Conservation (phyloP, 2,797 vertebrate genomes). For the Pachyuromys duprasi region DNA sequence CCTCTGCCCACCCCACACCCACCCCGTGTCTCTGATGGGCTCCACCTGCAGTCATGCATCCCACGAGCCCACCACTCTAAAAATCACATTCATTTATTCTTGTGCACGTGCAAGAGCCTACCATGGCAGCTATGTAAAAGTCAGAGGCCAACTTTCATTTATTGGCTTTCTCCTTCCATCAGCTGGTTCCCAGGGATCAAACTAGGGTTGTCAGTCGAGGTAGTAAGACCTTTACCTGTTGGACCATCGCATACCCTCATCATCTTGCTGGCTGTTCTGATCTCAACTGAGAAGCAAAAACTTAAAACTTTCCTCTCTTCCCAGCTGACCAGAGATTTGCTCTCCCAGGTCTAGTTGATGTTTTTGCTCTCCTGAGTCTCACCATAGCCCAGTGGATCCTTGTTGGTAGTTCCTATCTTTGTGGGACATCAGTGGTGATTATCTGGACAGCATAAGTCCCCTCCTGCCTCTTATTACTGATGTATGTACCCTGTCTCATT, state of each 20-base stretch:
- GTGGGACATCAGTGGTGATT: not conserved
- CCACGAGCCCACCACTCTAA: not conserved
- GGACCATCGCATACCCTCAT: not conserved
- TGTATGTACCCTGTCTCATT: not conserved
- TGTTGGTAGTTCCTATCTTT: not conserved
- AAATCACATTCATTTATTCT: not conserved
- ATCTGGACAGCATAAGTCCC: not conserved
- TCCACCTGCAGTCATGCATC: not conserved
- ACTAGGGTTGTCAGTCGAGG: not conserved
- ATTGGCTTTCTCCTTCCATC: not conserved
- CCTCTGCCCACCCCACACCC: not conserved
- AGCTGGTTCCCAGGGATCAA: not conserved
- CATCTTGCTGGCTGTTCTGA: not conserved
- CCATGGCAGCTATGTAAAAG: not conserved
- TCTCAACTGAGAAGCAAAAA: not conserved
- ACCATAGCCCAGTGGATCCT: not conserved
- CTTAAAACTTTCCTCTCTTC: not conserved
- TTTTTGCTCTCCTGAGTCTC: not conserved
- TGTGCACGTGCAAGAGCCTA: not conserved
- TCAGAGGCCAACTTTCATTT: not conserved
- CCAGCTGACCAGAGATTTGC: not conserved
- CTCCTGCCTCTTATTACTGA: not conserved
- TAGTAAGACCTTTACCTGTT: not conserved
- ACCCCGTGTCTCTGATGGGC: not conserved
- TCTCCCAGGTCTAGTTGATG: not conserved